These are phyloP conservation scores for Stegodyphus mimosarum DNA, from an alignment of 1,140 invertebrate genomes.

Conservation along the genomic window DNA sequence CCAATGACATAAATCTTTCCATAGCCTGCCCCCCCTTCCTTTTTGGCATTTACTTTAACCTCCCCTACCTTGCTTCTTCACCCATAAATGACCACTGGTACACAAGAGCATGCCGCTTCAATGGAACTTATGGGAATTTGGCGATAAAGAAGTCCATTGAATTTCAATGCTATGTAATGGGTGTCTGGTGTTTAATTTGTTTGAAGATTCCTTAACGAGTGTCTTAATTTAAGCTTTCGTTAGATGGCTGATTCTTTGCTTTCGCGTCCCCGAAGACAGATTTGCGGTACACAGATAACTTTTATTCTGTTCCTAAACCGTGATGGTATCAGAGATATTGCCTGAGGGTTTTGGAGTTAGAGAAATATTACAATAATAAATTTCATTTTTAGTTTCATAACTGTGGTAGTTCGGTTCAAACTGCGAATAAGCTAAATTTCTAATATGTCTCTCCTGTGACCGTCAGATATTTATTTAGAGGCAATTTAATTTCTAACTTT, in stretches of 20 bases:
- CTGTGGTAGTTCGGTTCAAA: no score
- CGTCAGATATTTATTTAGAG: no score
- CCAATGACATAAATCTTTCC: slow-evolving; percentile 53
- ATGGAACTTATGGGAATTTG: slow-evolving; percentile 49
- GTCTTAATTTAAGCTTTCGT: slow-evolving; percentile 1
- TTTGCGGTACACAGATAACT: background rate
- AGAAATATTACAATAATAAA: no score
- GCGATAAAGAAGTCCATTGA: slow-evolving; percentile 50
- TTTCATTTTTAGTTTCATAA: no score
- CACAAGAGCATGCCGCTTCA: slow-evolving; percentile 6
- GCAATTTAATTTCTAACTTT: no score
- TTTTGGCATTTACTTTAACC: slow-evolving; percentile 27
- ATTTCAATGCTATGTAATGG: slow-evolving; percentile 25
- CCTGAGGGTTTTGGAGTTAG: no score
- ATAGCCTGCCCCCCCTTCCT: background rate
- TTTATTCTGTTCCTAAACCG: no score
- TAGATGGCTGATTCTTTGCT: background rate
- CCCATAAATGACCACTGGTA: slow-evolving; percentile 43
- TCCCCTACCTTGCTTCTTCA: background rate
- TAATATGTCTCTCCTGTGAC: no score
- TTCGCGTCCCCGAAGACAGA: background rate
- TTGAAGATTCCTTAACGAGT: slow-evolving; percentile 22
- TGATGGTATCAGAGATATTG: no score
- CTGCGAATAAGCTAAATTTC: no score
- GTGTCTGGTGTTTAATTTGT: slow-evolving; percentile 36